Evolutionary conservation across 2,888 invertebrate genomes (phyloP), one percentile per base, ranked within the genome.

Genomic region (Hemistola chrysoprasaria): DNA sequence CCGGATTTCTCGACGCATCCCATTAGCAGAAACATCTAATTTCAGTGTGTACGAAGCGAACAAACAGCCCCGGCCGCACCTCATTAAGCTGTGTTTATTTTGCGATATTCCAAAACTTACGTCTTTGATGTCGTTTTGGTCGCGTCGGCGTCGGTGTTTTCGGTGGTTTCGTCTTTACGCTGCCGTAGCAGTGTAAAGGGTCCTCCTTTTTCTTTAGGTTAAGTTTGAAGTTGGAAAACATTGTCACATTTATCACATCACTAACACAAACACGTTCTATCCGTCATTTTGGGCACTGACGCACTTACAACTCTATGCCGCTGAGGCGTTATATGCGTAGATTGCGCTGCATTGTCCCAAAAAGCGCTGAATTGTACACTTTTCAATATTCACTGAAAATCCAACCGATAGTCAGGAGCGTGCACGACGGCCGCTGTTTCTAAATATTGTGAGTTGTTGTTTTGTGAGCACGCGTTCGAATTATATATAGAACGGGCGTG

Each of bases 151-250:
- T 80, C 32, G 91, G 91, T 25, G 91, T 91, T 68, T 90, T 91
- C 7, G 91, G 90, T 21, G 91, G 91, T 65, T 90, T 91, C 39
- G 82, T 85, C 61, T 87, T 85, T 23, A 90, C 86, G 51, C 79
- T 79, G 40, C 76, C 75, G 54, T 88, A 84, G 64, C 87, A 89
- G 43, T 90, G 81, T 24, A 90, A 66, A 61, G 90, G 90, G 56
- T 87, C 90, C 23, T 90, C 88, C 57, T 90, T 87, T 56, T 79
- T 80, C 53, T 91, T 84, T 51, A 91, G 67, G 51, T 83, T 79
- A 51, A 91, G 66, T 69, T 91, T 91, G 66, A 92, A 90, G 53
- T 90, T 89, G 33, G 90, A 82, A 59, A 92, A 91, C 91, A 92
- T 92, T 56, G 54, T 47, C 50, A 48, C 42, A 58, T 62, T 63